Evolutionary conservation across 2,113 vertebrate genomes (phyloP).

Genomic region (Morone chrysops): DNA sequence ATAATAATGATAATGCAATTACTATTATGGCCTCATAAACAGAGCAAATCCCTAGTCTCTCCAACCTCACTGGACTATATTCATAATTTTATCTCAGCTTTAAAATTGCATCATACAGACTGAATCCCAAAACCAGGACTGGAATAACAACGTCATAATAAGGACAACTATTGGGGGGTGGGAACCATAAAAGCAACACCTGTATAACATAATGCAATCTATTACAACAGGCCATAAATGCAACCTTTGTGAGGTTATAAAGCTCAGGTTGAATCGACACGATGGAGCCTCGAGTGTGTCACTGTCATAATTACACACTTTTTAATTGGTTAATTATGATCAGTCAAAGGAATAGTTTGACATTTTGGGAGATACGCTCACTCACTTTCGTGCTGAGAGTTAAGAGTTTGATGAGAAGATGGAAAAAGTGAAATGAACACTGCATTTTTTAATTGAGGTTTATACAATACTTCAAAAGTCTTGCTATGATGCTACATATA

Average conservation of each 20-base stretch:
- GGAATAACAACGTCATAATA: background rate
- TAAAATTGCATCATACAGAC: conserved; percentile 17
- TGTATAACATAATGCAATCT: background rate
- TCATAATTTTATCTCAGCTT: conserved; percentile 33
- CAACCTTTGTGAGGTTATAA: conserved; percentile 6
- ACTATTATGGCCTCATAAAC: conserved; percentile 62
- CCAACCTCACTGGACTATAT: conserved; percentile 28
- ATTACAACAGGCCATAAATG: conserved; percentile 17
- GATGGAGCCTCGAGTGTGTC: background rate
- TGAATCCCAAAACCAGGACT: background rate
- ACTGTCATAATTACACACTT: background rate
- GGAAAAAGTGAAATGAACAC: no score
- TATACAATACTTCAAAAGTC: background rate
- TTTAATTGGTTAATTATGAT: background rate
- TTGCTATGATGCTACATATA: background rate
- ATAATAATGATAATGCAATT: conserved; percentile 71
- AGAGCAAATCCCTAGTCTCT: conserved; percentile 19
- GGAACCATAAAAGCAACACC: conserved; percentile 7
- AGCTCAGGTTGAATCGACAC: background rate
- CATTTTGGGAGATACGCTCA: no score
- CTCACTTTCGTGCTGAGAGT: no score
- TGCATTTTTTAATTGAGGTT: no score
- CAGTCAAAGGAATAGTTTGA: background rate
- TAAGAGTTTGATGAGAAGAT: background rate
- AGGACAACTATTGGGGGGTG: background rate